Conservation (phyloP, 2,113 vertebrate genomes). For the Gallinago media region DNA sequence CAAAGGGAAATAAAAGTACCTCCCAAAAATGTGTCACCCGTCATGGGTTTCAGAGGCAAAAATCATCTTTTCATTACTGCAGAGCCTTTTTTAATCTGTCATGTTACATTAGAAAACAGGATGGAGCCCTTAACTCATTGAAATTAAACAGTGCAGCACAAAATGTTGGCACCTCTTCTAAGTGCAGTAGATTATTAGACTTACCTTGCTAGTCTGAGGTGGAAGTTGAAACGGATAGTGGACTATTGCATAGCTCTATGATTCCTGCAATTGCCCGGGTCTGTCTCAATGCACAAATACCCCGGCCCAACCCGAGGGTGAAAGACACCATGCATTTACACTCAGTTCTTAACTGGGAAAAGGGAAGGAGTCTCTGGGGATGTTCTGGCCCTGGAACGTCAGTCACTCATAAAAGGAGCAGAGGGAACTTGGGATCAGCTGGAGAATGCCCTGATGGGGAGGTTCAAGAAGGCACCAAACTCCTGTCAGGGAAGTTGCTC, state of each 20-base stretch:
- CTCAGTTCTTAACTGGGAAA: background rate
- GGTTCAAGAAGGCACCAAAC: background rate
- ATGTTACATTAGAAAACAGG: background rate
- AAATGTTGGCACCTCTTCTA: background rate
- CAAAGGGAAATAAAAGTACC: background rate
- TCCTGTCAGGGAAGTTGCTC: background rate
- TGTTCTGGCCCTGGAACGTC: background rate
- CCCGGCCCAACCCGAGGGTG: background rate
- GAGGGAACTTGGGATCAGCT: background rate
- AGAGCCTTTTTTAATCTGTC: background rate
- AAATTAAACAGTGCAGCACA: background rate
- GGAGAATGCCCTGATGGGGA: background rate
- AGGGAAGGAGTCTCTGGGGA: background rate
- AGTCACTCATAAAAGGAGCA: background rate
- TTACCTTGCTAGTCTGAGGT: background rate
- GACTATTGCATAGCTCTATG: background rate
- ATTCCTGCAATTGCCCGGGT: background rate
- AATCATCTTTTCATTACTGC: background rate
- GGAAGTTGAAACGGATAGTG: background rate
- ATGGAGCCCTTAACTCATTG: background rate
- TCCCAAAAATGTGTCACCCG: background rate
- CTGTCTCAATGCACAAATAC: background rate
- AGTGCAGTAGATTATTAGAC: background rate
- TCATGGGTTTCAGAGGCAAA: background rate
- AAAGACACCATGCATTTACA: background rate